A percentile compares a stretch with the other conserved stretches of the same genome.
These are phyloP conservation scores for Tachycineta bicolor DNA, from an alignment of 2,113 vertebrate species.

Conservation along the genomic window DNA sequence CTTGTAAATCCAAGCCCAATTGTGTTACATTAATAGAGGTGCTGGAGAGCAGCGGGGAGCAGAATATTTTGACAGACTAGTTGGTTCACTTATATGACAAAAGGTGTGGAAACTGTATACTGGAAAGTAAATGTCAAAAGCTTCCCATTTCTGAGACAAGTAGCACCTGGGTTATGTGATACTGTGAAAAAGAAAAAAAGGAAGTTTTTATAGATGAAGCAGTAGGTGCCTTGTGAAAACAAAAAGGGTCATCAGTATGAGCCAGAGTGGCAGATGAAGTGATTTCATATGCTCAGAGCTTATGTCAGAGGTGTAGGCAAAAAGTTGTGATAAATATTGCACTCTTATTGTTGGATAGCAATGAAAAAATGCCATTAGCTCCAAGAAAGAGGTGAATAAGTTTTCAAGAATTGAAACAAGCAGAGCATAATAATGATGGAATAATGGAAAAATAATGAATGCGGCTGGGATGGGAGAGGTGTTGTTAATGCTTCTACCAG, in stretches of 20 bases:
- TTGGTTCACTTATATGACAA: neutral
- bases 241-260: neutral
- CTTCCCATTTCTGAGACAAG: neutral
- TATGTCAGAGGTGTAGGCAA: neutral
- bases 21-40: neutral
- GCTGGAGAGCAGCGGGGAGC: neutral
- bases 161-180: neutral
- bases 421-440: neutral
- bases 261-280: neutral
- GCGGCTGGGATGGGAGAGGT: neutral
- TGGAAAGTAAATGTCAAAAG: constrained; percentile 17
- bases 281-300: neutral
- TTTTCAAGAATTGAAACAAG: neutral
- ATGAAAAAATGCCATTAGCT: neutral
- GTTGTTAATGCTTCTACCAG: neutral
- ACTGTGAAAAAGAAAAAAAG: neutral
- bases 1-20: neutral
- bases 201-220: constrained; percentile 14
- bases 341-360: neutral
- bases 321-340: neutral
- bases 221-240: constrained; percentile 4
- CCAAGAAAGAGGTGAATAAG: neutral
- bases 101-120: neutral
- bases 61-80: constrained; percentile 11
- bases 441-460: neutral